These are phyloP conservation scores for Delphinapterus leucas DNA, from an alignment of 2,113 vertebrate genomes.

Conservation along the genomic window DNA sequence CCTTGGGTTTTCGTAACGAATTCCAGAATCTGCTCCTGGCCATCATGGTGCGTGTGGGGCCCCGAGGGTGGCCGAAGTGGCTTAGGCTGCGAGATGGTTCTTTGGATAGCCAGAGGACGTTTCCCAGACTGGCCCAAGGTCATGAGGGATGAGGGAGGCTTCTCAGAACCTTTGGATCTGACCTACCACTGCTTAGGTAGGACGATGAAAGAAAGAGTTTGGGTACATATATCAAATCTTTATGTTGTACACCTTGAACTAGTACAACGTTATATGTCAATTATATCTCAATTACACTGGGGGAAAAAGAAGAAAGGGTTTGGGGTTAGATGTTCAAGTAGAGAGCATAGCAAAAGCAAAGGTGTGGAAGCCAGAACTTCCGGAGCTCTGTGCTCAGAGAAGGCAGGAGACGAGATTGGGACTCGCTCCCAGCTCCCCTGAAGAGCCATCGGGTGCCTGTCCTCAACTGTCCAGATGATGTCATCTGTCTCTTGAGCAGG, in stretches of 20 bases:
- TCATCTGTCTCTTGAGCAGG: not conserved
- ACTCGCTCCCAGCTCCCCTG: not conserved
- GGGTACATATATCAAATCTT: not conserved
- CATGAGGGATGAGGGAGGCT: not conserved
- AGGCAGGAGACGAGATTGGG: not conserved
- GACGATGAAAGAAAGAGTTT: not conserved
- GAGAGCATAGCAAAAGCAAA: not conserved
- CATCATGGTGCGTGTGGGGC: slow-evolving; percentile 89
- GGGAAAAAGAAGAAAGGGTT: not conserved
- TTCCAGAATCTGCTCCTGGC: slow-evolving; percentile 96
- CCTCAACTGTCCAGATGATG: not conserved
- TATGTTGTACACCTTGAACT: not conserved
- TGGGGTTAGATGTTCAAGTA: not conserved
- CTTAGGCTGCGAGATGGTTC: not conserved
- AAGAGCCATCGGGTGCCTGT: not conserved
- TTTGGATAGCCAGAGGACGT: not conserved
- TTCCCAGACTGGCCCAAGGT: not conserved
- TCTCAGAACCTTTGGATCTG: not conserved
- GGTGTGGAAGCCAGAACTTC: not conserved
- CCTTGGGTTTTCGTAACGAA: slow-evolving; percentile 90
- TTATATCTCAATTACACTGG: not conserved
- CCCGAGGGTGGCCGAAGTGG: not conserved
- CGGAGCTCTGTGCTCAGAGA: not conserved
- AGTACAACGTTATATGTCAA: not conserved
- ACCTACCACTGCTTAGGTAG: not conserved